A percentile compares a stretch with the other conserved stretches of the same genome.
These are phyloP conservation scores for Eulemur coronatus DNA, from an alignment of 2,797 vertebrate species.

Conservation along the genomic window DNA sequence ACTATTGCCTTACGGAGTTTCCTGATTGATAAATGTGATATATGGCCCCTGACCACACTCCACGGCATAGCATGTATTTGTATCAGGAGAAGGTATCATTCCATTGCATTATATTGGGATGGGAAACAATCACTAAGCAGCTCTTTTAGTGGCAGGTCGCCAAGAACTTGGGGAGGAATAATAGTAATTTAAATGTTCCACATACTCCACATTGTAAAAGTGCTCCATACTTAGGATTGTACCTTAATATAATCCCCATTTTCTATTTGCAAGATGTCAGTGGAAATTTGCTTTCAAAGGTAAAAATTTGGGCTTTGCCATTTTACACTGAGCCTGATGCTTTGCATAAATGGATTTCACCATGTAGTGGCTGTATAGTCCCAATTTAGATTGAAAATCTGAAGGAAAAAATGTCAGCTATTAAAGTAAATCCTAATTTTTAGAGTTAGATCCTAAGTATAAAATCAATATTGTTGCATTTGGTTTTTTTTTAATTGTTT, in stretches of 20 bases:
- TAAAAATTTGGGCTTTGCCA: neutral
- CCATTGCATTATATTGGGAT: neutral
- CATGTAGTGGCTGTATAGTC: neutral
- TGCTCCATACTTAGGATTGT: neutral
- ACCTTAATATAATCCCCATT: neutral
- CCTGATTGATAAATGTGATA: neutral
- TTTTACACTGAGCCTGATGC: neutral
- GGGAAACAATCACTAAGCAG: neutral
- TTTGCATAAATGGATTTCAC: neutral
- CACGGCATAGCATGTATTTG: neutral
- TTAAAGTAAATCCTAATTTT: neutral
- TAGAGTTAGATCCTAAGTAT: neutral
- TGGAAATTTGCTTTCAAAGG: neutral
- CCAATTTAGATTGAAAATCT: neutral
- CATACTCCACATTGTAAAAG: neutral
- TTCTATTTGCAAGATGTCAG: neutral
- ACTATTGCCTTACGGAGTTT: neutral
- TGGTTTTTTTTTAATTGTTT: neutral
- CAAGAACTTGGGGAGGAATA: neutral
- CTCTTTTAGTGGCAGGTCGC: neutral
- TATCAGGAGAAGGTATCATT: neutral
- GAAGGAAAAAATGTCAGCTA: neutral
- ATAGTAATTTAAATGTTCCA: neutral
- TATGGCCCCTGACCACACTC: neutral
- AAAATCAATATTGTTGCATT: neutral